Base-by-base conservation (phyloP, 2,888 invertebrate species). In the Pristionchus entomophagus region DNA sequence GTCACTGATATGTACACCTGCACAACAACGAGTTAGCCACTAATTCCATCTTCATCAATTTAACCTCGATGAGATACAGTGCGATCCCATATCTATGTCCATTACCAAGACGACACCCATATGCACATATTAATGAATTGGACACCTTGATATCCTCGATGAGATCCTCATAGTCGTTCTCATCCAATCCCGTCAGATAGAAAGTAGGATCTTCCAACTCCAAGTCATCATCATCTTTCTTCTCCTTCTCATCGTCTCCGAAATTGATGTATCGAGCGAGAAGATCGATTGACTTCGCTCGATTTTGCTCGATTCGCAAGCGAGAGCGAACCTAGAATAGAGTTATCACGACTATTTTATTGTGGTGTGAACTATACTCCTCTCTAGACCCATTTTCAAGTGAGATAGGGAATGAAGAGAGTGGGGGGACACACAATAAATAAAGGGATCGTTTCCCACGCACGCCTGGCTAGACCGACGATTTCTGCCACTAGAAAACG, bases 221-320 rank as follows among this genome's bases (percentile, higher is more conserved):
- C 35, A 98, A 96, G 0, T 97, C 97, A 92, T 97, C 96, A 84
- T 97, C 96, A 89, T 96, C 95, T 91, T 97, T 96, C 92, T 97
- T 97, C 12, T 78, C 62, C 3, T 77, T 81, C 49, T 35, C 86
- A 45, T 87, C 86, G 49, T 88, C 88, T 17, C 86, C 87, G 65
- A 88, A 92, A 45, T 88, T 87, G n/a, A 90, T 88, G 77, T 92
- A 92, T 95, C 98, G 97, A 0, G 98, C 98, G 86, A 99, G 95
- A 88, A 99, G 95, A 95, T 99, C 99, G 89, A 99, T 99, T 0
- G 99, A 98, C 93, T 99, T 99, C 0, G 99, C 98, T 92, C 99
- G 95, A 6, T 97, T 97, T 94, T 99, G 98, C 89, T 97, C 96
- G 87, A 99, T 99, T 88, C 99, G 96, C 89, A 99, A 98, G 93